Conservation (phyloP, 2,113 vertebrate species). For the Ctenomys sociabilis region DNA sequence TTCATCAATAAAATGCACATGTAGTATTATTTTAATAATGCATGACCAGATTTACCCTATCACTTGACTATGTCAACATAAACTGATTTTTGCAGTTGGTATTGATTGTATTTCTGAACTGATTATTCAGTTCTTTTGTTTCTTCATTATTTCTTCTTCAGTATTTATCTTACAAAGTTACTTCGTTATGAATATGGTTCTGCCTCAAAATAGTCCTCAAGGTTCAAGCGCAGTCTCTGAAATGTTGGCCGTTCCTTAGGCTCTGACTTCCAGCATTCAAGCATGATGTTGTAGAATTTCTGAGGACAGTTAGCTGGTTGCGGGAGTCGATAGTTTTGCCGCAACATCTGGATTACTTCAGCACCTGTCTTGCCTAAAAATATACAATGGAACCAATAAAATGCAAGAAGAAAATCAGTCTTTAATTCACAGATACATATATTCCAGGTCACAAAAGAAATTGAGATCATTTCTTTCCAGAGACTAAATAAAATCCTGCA, state of each 20-base stretch:
- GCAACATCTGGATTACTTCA: conserved; percentile 90
- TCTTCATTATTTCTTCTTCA: not conserved
- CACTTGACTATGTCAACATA: not conserved
- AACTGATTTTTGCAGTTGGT: conserved; percentile 42
- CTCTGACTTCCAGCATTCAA: conserved; percentile 89
- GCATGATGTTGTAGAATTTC: conserved; percentile 91
- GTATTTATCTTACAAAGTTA: conserved; percentile 56
- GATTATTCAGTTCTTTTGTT: conserved; percentile 24
- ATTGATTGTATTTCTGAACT: not conserved
- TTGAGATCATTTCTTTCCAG: not conserved
- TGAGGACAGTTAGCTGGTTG: conserved; percentile 88
- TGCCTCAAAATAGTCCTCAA: conserved; percentile 90
- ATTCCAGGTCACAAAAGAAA: conserved; percentile 1
- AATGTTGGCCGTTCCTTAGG: conserved; percentile 90
- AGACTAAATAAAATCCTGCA: conserved; percentile 54
- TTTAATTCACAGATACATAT: not conserved
- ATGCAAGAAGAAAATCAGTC: conserved; percentile 5
- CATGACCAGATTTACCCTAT: not conserved
- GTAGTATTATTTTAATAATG: not conserved
- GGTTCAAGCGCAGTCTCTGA: conserved; percentile 88
- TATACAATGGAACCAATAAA: not conserved
- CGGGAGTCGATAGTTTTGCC: conserved; percentile 90
- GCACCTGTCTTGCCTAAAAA: conserved; percentile 88
- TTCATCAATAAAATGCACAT: not conserved
- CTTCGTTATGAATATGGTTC: conserved; percentile 78